phyloP scores from a whole-genome alignment of 2,888 invertebrate genomes.

The Rhingia rostrata region DNA sequence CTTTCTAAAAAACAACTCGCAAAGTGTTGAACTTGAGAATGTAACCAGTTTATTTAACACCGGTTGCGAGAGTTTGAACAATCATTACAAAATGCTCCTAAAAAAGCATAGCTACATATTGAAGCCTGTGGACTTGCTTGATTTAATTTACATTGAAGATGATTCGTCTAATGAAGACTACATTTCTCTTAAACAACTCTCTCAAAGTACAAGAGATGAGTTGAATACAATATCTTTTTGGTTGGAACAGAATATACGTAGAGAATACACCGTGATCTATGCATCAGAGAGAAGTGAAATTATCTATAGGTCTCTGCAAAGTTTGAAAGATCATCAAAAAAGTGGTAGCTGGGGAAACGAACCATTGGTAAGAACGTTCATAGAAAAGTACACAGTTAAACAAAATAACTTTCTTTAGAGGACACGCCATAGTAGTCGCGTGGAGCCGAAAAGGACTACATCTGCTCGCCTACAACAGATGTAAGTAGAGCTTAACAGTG shows the following conservation, averaged over 20 bases:
- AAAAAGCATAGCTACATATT: conserved; percentile 93
- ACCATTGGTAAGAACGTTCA: conserved; percentile 85
- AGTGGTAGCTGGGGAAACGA: conserved; percentile 90
- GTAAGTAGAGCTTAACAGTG: conserved; percentile 80
- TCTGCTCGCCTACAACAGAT: conserved; percentile 93
- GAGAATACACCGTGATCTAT: conserved; percentile 90
- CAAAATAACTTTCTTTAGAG: conserved; percentile 77
- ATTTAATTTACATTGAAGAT: conserved; percentile 93
- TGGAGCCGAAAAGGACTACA: conserved; percentile 91
- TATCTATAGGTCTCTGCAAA: conserved; percentile 88
- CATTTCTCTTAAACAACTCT: conserved; percentile 87
- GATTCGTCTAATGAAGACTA: conserved; percentile 86
- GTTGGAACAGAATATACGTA: conserved; percentile 90
- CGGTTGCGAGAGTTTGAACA: conserved; percentile 93
- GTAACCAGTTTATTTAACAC: conserved; percentile 90
- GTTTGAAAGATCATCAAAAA: conserved; percentile 91
- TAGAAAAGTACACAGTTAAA: background rate
- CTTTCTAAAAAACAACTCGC: conserved; percentile 95
- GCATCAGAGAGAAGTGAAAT: conserved; percentile 90
- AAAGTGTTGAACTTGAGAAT: conserved; percentile 96
- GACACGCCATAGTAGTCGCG: conserved; percentile 85
- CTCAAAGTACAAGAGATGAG: conserved; percentile 88
- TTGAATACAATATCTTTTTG: conserved; percentile 92
- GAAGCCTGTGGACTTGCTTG: conserved; percentile 93
- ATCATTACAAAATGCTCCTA: conserved; percentile 93